A percentile compares a stretch with the other conserved stretches of the same genome.
These are phyloP conservation scores for Lysandra bellargus DNA, from an alignment of 2,888 invertebrate species.

Conservation along the genomic window DNA sequence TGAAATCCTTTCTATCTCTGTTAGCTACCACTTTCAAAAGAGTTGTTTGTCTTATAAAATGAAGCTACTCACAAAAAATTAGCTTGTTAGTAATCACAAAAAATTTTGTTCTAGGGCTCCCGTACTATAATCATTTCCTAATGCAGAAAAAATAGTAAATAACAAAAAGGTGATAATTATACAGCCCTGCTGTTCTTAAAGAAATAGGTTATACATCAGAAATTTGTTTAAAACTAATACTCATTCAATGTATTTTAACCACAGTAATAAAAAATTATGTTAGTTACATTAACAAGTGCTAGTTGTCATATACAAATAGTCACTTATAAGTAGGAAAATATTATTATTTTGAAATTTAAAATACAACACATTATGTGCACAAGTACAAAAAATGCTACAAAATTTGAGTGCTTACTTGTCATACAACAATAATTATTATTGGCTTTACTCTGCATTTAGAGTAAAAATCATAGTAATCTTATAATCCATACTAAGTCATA, in stretches of 20 bases:
- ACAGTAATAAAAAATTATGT: background rate
- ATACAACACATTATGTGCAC: slow-evolving; percentile 27
- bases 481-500: slow-evolving; percentile 26
- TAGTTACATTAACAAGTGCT: background rate
- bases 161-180: background rate
- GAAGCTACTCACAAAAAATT: too few relatives aligned
- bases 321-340: background rate
- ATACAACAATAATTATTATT: slow-evolving; percentile 19
- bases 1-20: too few relatives aligned
- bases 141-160: background rate
- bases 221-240: background rate
- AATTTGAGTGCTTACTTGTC: slow-evolving; percentile 21
- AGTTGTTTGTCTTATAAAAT: too few relatives aligned
- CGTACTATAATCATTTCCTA: background rate
- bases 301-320: slow-evolving; percentile 6
- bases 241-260: background rate
- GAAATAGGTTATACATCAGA: background rate
- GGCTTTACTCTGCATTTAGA: background rate
- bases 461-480: slow-evolving; percentile 14
- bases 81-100: too few relatives aligned
- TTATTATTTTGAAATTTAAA: slow-evolving; percentile 13
- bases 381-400: slow-evolving; percentile 26
- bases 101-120: too few relatives aligned
- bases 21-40: too few relatives aligned
- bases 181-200: slow-evolving; percentile 20